Conservation (phyloP, 2,797 vertebrate genomes). For the Molossus molossus region DNA sequence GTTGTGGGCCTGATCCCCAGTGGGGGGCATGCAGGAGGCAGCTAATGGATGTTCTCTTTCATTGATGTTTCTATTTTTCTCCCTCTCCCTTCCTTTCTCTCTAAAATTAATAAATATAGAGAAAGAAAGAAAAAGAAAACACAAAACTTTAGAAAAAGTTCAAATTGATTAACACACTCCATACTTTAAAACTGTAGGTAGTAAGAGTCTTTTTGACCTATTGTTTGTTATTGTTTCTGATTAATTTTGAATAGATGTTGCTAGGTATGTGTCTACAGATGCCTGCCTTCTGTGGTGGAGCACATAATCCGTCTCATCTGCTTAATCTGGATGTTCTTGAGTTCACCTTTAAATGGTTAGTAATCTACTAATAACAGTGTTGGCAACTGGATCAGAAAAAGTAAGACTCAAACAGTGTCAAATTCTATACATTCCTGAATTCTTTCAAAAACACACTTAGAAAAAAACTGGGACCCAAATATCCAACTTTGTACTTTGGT, state of each 20-base stretch:
- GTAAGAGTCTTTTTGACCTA: not conserved
- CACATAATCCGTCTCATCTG: conserved; percentile 57
- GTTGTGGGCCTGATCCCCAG: no score
- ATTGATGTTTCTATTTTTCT: no score
- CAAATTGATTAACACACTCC: not conserved
- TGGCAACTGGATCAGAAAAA: conserved; percentile 62
- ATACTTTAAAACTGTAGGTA: not conserved
- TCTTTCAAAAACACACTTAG: conserved; percentile 30
- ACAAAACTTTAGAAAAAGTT: not conserved
- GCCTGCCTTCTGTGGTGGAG: not conserved
- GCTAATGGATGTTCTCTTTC: no score
- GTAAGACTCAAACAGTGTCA: not conserved
- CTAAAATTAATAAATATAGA: no score
- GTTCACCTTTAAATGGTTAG: conserved; percentile 74
- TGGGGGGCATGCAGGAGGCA: no score
- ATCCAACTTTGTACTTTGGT: not conserved
- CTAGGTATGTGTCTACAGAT: not conserved
- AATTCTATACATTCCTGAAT: conserved; percentile 68
- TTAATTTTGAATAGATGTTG: not conserved
- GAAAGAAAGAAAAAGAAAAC: not conserved
- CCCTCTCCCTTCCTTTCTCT: no score
- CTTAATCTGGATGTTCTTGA: conserved; percentile 8
- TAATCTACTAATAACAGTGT: conserved; percentile 57
- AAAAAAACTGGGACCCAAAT: conserved; percentile 6
- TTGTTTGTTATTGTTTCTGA: not conserved